Evolutionary conservation across 2,113 vertebrate genomes (phyloP).

Genomic region (Stomatorhinus ivindoensis): DNA sequence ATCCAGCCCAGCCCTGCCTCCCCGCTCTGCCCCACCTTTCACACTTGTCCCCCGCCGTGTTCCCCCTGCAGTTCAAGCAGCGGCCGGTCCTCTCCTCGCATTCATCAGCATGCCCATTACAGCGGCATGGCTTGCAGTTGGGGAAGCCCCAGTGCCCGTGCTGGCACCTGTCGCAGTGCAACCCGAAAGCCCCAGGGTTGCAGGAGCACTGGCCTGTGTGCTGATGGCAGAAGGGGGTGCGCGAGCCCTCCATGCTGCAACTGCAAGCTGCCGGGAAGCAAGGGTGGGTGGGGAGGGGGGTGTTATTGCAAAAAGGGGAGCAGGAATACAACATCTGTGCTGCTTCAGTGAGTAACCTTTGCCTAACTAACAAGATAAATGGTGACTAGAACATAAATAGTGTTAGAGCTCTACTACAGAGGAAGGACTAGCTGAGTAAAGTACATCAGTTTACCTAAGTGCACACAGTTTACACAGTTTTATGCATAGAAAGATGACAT

Average conservation of each 20-base stretch:
- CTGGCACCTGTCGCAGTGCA: conserved; percentile 77
- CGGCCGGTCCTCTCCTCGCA: conserved; percentile 72
- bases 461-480: neutral
- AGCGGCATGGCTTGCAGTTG: conserved; percentile 74
- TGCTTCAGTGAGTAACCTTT: neutral
- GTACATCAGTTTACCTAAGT: neutral
- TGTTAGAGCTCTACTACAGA: neutral
- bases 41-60: conserved; percentile 78
- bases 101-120: conserved; percentile 73
- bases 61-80: conserved; percentile 78
- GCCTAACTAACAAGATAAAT: neutral
- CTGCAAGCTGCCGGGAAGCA: conserved; percentile 66
- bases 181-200: conserved; percentile 72
- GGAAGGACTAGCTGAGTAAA: neutral
- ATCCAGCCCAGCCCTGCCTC: neutral
- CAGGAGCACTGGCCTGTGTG: conserved; percentile 79
- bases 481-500: neutral
- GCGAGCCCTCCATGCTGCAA: conserved; percentile 76
- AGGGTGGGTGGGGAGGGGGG: neutral
- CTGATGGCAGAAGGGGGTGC: conserved; percentile 71
- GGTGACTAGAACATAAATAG: neutral
- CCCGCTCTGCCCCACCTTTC: conserved; percentile 62
- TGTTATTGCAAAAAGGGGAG: neutral
- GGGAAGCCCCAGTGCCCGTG: conserved; percentile 91
- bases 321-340: neutral